Base-by-base conservation (phyloP, 2,888 invertebrate genomes). In the Cacoxenus indagator region DNA sequence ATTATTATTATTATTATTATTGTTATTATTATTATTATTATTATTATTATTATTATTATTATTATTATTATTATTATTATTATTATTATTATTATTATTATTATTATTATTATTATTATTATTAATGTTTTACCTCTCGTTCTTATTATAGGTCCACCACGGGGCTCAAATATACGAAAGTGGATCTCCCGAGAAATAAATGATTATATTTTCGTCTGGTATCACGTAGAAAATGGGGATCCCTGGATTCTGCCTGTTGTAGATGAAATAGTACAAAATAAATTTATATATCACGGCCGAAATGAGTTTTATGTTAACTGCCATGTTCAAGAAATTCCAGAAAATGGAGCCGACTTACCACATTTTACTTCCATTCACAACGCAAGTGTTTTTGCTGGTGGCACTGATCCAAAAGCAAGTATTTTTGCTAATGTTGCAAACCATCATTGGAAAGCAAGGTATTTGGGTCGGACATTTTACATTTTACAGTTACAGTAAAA, bases 331-430 rank as follows among this genome's bases (percentile, higher is more conserved):
- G 96, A 97, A 79, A 94, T 96, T 46, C 95, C 96, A 0, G 96
- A 96, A 85, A 97, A 97, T 79, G 96, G 96, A 0, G 94, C 96
- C 0, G 96, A 97, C 81, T 90, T 94, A 1, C 93, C 94, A 0
- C 97, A 97, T 84, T 89, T 97, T 24, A 91, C 90, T 65, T 92
- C 93, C 0, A 91, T 97, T 0, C 97, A 97, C 77, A 91, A 91
- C 0, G 90, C 92, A 0, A 90, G 90, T 0, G 55, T 91, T n/a
- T 69, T 93, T 27, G 89, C 89, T 67, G 90, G 92, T 24, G 85
- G 88, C 64, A 84, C 88, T 66, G 80, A 86, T 71, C 85, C 87
- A 66, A 81, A 78, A 45, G 73, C 76, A 14, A 84, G 85, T 62
- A 73, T 87, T 37, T 51, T 82, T 1, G 86, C 87, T 75, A 83